Conservation (phyloP, 2,113 vertebrate species). For the Peucedramus taeniatus region DNA sequence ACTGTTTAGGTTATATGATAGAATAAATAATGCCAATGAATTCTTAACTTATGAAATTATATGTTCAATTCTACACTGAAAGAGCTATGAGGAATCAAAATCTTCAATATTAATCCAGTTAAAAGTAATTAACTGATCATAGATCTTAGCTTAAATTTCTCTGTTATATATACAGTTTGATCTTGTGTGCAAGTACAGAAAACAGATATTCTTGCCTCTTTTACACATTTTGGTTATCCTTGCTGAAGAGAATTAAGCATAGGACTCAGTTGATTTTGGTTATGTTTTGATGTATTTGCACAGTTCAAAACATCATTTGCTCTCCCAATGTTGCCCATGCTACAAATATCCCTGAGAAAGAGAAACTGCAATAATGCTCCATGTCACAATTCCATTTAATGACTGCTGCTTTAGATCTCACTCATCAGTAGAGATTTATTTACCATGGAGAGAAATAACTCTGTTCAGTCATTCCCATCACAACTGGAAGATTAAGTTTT, state of each 20-base stretch:
- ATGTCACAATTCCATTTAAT: not conserved
- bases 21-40: not conserved
- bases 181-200: not conserved
- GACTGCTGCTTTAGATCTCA: not conserved
- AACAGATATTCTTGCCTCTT: not conserved
- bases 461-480: not conserved
- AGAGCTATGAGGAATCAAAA: not conserved
- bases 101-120: not conserved
- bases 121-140: not conserved
- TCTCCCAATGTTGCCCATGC: accelerated
- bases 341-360: not conserved
- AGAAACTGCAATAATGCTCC: not conserved
- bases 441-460: not conserved
- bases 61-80: not conserved
- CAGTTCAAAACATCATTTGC: not conserved
- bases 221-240: not conserved
- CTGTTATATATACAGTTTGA: not conserved
- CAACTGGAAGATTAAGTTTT: not conserved
- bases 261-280: not conserved
- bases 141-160: not conserved
- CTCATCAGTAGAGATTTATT: not conserved
- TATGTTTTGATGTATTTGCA: not conserved
- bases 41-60: not conserved
- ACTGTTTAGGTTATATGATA: not conserved
- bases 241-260: not conserved